Conservation (phyloP, 2,113 vertebrate species). For the Hemichromis elongatus region DNA sequence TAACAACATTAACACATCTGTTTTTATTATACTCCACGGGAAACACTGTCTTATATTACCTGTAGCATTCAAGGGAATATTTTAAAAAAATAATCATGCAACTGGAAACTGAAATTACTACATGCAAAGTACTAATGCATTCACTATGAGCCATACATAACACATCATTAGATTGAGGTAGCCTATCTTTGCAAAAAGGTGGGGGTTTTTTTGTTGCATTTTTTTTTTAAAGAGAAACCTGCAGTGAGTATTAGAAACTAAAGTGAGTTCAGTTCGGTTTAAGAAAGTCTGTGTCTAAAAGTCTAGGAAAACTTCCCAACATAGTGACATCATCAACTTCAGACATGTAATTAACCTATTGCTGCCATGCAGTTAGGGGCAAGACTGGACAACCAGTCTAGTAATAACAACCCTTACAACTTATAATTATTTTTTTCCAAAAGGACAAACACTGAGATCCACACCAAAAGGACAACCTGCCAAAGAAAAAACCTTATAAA, state of each 20-base stretch:
- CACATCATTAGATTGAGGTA: not conserved
- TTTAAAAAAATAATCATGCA: slow-evolving; percentile 14
- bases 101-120: slow-evolving; percentile 38
- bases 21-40: not conserved
- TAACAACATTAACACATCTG: not conserved
- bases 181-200: not conserved
- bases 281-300: slow-evolving; percentile 24
- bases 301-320: slow-evolving; percentile 55
- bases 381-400: slow-evolving; percentile 51
- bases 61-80: slow-evolving; percentile 6
- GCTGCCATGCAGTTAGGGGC: slow-evolving; percentile 58
- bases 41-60: not conserved
- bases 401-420: slow-evolving; percentile 69
- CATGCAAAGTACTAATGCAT: slow-evolving; percentile 28
- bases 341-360: slow-evolving; percentile 76
- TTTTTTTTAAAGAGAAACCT: not conserved
- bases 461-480: not conserved
- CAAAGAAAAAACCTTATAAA: slow-evolving; percentile 6
- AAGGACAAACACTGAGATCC: slow-evolving; percentile 37
- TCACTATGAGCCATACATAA: slow-evolving; percentile 3
- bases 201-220: not conserved
- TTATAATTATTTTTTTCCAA: slow-evolving; percentile 66
- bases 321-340: slow-evolving; percentile 70
- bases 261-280: not conserved
- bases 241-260: not conserved